A percentile compares a stretch with the other conserved stretches of the same genome.
Conservation (phyloP, 2,113 vertebrate species). For the Larimichthys polyactis region DNA sequence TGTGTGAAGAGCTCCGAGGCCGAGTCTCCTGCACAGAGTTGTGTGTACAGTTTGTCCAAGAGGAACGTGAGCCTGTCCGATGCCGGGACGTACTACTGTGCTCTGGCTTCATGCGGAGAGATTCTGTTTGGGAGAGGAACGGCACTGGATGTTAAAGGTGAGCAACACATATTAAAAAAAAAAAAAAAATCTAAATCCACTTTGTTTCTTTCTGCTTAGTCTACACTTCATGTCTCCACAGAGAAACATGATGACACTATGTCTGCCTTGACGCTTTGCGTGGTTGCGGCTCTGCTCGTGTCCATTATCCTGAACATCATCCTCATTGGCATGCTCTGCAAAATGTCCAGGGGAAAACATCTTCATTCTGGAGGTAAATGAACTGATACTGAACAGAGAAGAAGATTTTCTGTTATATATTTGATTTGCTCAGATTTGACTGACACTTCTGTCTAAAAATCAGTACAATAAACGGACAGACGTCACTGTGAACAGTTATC, state of each 20-base stretch:
- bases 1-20: slow-evolving; percentile 28
- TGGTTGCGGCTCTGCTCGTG: slow-evolving; percentile 24
- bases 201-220: not conserved
- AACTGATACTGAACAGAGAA: not conserved
- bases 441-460: too few species aligned
- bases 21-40: slow-evolving; percentile 28
- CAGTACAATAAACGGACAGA: not conserved
- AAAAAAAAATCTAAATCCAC: not conserved
- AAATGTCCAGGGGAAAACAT: not conserved
- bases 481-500: not conserved
- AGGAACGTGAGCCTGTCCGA: slow-evolving; percentile 1
- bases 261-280: not conserved
- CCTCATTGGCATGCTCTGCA: slow-evolving; percentile 4
- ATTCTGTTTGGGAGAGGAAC: slow-evolving; percentile 66
- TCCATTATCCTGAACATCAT: slow-evolving; percentile 43
- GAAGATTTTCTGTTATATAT: not conserved
- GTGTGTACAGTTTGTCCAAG: slow-evolving; percentile 54
- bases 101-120: slow-evolving; percentile 63
- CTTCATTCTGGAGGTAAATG: slow-evolving; percentile 27
- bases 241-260: not conserved
- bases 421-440: too few species aligned
- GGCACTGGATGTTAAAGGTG: slow-evolving; percentile 41
- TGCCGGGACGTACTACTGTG: slow-evolving; percentile 70
- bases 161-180: not conserved
- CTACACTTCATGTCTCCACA: slow-evolving; percentile 20